A percentile compares a stretch with the other conserved stretches of the same genome.
Conservation (phyloP, 2,113 vertebrate genomes). For the Chaetodon auriga region DNA sequence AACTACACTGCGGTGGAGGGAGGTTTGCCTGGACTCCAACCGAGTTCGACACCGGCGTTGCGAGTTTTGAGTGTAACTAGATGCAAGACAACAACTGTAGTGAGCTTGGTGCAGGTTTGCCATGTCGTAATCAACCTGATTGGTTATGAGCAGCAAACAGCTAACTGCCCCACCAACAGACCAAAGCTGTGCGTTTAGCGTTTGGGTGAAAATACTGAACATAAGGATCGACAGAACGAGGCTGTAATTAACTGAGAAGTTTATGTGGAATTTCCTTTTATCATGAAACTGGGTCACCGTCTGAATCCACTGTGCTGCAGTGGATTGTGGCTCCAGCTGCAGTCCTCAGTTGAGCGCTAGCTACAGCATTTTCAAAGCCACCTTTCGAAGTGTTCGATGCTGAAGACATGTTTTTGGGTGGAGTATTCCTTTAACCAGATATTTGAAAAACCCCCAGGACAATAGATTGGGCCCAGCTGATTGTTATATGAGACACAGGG, state of each 20-base stretch:
- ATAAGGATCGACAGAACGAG: no score
- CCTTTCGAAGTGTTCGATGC: neutral
- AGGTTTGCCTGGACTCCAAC: neutral
- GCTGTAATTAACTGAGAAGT: neutral
- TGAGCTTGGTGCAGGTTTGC: neutral
- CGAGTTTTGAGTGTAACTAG: no score
- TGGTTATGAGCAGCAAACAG: neutral
- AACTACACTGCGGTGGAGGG: neutral
- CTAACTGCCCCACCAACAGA: neutral
- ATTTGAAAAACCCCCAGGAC: neutral
- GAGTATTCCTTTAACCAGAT: neutral
- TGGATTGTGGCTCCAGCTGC: neutral
- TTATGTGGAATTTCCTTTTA: neutral
- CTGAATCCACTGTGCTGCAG: neutral
- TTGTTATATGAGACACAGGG: neutral
- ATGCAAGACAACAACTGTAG: no score
- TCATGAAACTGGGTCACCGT: constrained; percentile 5
- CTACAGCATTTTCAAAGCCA: neutral
- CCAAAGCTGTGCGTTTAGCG: no score
- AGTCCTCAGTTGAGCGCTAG: neutral
- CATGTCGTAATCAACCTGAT: neutral
- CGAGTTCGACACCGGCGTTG: no score
- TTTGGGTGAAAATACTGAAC: neutral
- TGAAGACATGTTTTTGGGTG: neutral
- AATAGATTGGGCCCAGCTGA: neutral